Base-by-base conservation (phyloP, 2,888 invertebrate species). In the Blera fallax region DNA sequence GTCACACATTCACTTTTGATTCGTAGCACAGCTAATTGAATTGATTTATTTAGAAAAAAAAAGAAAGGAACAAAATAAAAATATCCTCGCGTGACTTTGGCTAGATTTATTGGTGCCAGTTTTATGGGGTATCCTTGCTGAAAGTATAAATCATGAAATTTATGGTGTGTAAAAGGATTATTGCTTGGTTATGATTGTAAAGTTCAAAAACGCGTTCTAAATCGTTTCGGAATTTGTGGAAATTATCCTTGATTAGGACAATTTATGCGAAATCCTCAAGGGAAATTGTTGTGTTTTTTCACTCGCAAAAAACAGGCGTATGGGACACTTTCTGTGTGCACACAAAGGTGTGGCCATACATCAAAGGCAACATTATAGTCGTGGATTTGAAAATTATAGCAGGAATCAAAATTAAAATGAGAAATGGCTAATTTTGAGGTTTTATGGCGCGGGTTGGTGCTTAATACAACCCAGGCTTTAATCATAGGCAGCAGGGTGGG, bases 91-190 rank as follows among this genome's bases (percentile, higher is more conserved):
- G 79, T 72, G 79, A 79, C 79, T 79, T 79, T 56, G 48, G 52
- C 29, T 34, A 16, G 69, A 54, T 62, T 70, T 45, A 56, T 54
- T 76, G 43, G 10, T 58, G 52, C 32, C 67, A 21, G n/a, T 34
- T 54, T 34, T 27, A 50, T 27, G 43, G 52, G 62, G 11, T 74
- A 69, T 29, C 64, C 29, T 24, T 60, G 62, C 45, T 56, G 50
- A 67, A 52, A 37, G 52, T 14, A 64, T 76, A 77, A 84, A 77
- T 80, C 85, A 81, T 81, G 37, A 52, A 81, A 81, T 85, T 85
- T 85, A 85, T 85, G 85, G 81, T 76, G 81, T 81, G 85, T 81
- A 67, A 81, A 81, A 81, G 85, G 85, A 85, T 85, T 85, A 85
- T 81, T 72, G 81, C 72, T 77, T 56, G 76, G 85, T 76, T 77